Conservation (phyloP, 2,888 invertebrate genomes). For the Nomada flava region DNA sequence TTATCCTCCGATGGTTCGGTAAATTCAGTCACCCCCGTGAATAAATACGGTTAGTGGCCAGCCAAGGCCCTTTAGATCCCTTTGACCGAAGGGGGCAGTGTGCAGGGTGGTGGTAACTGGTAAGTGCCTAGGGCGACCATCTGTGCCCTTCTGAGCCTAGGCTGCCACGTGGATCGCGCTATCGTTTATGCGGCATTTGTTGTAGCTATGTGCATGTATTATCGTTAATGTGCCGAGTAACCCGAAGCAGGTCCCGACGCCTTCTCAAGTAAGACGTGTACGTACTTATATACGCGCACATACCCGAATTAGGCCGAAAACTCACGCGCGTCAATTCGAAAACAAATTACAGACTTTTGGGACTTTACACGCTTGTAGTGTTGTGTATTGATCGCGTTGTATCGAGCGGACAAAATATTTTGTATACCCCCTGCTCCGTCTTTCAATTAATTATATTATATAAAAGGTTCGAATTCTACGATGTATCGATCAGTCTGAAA, state of each 20-base stretch:
- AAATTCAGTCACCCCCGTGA: conserved; percentile 81
- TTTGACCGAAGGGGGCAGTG: conserved; percentile 78
- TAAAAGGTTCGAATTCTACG: background rate
- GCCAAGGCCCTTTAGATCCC: conserved; percentile 80
- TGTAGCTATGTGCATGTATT: conserved; percentile 79
- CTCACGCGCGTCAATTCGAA: background rate
- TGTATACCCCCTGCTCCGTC: too few relatives aligned
- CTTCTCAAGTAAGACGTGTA: conserved; percentile 34
- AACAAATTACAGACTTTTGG: background rate
- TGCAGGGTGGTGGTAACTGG: conserved; percentile 80
- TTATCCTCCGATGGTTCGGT: conserved; percentile 74
- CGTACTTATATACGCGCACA: too few relatives aligned
- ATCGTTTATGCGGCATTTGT: conserved; percentile 83
- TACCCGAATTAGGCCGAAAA: conserved; percentile 14
- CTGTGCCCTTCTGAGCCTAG: conserved; percentile 81
- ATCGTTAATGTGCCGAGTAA: conserved; percentile 71
- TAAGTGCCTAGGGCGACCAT: conserved; percentile 84
- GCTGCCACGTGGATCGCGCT: conserved; percentile 82
- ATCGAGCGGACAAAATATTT: too few relatives aligned
- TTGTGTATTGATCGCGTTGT: background rate
- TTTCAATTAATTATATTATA: too few relatives aligned
- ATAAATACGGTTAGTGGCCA: conserved; percentile 83
- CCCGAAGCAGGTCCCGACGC: conserved; percentile 45
- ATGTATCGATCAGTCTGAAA: background rate
- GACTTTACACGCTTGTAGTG: too few relatives aligned